phyloP scores from a whole-genome alignment of 2,888 invertebrate species.

The Sphecodes monilicornis region DNA sequence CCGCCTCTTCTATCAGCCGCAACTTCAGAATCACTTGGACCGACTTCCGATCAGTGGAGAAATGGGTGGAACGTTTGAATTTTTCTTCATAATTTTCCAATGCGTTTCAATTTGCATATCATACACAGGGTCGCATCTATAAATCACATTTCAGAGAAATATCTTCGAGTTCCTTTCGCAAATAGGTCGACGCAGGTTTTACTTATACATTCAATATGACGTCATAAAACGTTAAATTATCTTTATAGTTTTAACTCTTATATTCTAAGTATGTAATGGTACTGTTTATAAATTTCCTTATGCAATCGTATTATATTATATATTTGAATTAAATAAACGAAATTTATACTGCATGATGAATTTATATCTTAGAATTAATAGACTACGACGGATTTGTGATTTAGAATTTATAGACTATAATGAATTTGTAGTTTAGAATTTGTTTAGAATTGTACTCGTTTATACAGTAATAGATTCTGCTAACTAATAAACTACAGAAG shows the following conservation, averaged over 20 bases:
- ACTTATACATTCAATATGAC: background rate
- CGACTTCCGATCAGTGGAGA: conserved; percentile 3
- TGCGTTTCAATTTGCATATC: conserved; percentile 3
- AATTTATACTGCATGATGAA: background rate
- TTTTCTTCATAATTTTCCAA: conserved; percentile 67
- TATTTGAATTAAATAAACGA: background rate
- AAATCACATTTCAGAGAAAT: background rate
- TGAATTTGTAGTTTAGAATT: too few species aligned
- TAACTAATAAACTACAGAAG: too few species aligned
- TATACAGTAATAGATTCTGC: too few species aligned
- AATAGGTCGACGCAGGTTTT: background rate
- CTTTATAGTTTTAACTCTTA: too few species aligned
- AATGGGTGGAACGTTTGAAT: conserved; percentile 52
- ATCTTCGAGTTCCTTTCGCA: background rate
- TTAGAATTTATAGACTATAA: too few species aligned
- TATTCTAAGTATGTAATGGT: too few species aligned
- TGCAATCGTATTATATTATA: background rate
- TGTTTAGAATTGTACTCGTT: background rate
- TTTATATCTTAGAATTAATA: background rate
- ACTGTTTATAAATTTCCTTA: background rate
- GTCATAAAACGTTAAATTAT: background rate
- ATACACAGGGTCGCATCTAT: background rate
- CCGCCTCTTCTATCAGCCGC: background rate
- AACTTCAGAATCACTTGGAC: conserved; percentile 23
- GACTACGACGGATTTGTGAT: background rate